phyloP scores from a whole-genome alignment of 1,140 invertebrate genomes.

The Samia ricini region DNA sequence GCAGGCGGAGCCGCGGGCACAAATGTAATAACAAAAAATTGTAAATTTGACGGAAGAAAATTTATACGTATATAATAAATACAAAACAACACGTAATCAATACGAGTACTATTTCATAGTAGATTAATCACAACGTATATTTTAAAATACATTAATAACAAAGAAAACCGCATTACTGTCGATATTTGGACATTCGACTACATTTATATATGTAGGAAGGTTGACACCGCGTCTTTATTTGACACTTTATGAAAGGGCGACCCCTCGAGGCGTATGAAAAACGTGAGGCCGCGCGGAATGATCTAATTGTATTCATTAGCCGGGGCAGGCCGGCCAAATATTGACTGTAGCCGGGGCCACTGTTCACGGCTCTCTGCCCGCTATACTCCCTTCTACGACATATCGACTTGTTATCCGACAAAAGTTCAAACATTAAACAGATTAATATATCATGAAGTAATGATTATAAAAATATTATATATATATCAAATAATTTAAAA shows the following conservation, averaged over 20 bases:
- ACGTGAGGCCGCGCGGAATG: conserved; percentile 74
- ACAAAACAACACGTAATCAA: too few relatives aligned
- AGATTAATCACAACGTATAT: too few relatives aligned
- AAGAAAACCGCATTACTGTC: too few relatives aligned
- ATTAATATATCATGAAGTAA: background rate
- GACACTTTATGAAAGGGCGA: conserved; percentile 57
- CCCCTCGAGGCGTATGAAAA: conserved; percentile 65
- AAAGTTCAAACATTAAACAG: background rate
- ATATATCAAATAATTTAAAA: too few relatives aligned
- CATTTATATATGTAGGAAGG: background rate
- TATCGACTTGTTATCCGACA: background rate
- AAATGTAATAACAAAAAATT: too few relatives aligned
- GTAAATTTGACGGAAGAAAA: too few relatives aligned
- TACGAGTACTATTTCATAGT: too few relatives aligned
- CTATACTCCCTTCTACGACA: background rate
- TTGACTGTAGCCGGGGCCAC: conserved; percentile 52
- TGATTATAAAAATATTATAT: too few relatives aligned
- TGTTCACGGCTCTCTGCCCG: conserved; percentile 30
- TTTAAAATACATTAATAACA: too few relatives aligned
- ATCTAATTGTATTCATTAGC: conserved; percentile 77
- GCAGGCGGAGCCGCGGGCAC: too few relatives aligned
- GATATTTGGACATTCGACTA: conserved; percentile 3
- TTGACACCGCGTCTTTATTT: conserved; percentile 43
- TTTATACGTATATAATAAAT: too few relatives aligned
- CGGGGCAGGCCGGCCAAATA: conserved; percentile 67